phyloP scores from a whole-genome alignment of 2,113 vertebrate genomes.

The Leptocoma aspasia region DNA sequence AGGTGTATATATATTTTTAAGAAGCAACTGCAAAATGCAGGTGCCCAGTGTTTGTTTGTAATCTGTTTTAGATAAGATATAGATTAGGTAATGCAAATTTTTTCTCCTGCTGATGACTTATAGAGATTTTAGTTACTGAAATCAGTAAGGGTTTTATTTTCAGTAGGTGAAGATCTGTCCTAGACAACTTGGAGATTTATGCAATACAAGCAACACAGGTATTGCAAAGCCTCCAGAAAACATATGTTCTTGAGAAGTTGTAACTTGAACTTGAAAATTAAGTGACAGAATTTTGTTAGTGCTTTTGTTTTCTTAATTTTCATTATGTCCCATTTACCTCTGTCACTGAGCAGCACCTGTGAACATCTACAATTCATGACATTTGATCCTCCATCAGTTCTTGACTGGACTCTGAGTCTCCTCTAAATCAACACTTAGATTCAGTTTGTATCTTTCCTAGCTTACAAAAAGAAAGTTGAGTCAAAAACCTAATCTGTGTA shows the following conservation, averaged over 20 bases:
- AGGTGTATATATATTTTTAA: neutral
- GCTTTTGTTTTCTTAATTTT: neutral
- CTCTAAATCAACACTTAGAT: neutral
- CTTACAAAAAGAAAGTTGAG: neutral
- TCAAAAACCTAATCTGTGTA: neutral
- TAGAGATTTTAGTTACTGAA: neutral
- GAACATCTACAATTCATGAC: neutral
- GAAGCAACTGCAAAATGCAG: neutral
- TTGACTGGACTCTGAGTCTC: neutral
- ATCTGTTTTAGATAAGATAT: neutral
- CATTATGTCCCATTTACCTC: neutral
- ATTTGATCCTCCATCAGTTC: neutral
- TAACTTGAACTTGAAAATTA: neutral
- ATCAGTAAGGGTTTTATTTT: neutral
- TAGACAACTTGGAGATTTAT: neutral
- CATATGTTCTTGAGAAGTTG: neutral
- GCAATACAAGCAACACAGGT: neutral
- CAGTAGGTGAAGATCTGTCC: neutral
- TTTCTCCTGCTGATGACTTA: neutral
- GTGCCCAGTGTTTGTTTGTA: neutral
- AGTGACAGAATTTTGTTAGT: neutral
- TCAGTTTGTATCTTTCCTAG: neutral
- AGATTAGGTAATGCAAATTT: neutral
- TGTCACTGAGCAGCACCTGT: neutral
- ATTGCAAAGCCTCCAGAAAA: neutral